A percentile compares a stretch with the other conserved stretches of the same genome.
Conservation (phyloP, 2,888 invertebrate genomes). For the Pediacus dermestoides region DNA sequence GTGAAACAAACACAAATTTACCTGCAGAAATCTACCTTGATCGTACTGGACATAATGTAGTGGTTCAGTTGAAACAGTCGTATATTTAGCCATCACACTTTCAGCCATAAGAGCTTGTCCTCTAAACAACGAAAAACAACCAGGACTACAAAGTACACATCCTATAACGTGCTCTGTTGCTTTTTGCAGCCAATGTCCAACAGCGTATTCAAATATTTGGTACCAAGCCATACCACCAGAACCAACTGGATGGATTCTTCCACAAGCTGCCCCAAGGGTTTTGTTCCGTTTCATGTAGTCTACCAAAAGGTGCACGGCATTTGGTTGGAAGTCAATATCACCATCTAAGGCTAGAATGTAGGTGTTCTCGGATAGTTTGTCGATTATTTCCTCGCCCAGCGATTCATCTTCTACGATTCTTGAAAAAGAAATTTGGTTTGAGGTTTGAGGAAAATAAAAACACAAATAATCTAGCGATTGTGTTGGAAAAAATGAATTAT, state of each 20-base stretch:
- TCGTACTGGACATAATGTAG: conserved; percentile 88
- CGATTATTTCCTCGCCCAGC: conserved; percentile 47
- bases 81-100: conserved; percentile 86
- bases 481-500: conserved; percentile 52
- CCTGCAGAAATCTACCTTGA: conserved; percentile 61
- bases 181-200: conserved; percentile 91
- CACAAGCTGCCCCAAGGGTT: conserved; percentile 77
- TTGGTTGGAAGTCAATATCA: conserved; percentile 83
- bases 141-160: conserved; percentile 87
- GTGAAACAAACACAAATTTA: not conserved
- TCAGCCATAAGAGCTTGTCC: conserved; percentile 87
- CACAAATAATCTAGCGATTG: conserved; percentile 2
- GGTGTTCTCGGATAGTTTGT: conserved; percentile 71
- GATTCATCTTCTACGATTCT: conserved; percentile 40
- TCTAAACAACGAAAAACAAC: conserved; percentile 87
- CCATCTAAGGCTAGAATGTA: conserved; percentile 82
- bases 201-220: conserved; percentile 81
- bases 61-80: conserved; percentile 72
- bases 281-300: conserved; percentile 84
- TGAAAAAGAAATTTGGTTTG: conserved; percentile 8
- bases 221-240: conserved; percentile 52
- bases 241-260: conserved; percentile 85
- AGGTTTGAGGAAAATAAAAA: conserved; percentile 8
- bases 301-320: conserved; percentile 72
- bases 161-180: conserved; percentile 88